phyloP scores from a whole-genome alignment of 1,140 invertebrate genomes.

The Drosophila nannoptera region DNA sequence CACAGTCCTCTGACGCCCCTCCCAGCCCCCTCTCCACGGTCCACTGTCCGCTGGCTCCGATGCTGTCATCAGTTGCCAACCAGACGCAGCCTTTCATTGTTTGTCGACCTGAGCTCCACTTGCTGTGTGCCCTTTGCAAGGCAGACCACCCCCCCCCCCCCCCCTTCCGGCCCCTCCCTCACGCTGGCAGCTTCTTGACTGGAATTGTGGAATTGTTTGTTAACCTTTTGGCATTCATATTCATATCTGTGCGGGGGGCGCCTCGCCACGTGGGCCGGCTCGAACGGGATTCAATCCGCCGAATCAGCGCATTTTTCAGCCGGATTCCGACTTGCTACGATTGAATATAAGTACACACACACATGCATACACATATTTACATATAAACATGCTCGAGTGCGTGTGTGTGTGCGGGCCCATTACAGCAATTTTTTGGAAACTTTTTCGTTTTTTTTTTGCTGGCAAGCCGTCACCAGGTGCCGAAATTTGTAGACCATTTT shows the following conservation, averaged over 20 bases:
- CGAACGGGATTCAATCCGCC: neutral
- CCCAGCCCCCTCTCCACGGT: neutral
- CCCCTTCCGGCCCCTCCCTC: conserved; percentile 4
- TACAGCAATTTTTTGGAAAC: conserved; percentile 20
- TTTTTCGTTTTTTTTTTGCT: conserved; percentile 34
- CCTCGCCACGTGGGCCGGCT: neutral
- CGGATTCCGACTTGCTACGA: conserved; percentile 28
- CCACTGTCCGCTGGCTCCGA: conserved; percentile 8
- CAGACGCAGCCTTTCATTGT: conserved; percentile 40
- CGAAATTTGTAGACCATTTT: conserved; percentile 43
- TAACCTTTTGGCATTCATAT: conserved; percentile 49
- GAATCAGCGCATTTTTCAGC: conserved; percentile 24
- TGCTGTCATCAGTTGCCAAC: conserved; percentile 49
- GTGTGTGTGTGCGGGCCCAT: too few relatives aligned
- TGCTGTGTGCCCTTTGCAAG: conserved; percentile 28
- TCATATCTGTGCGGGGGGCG: conserved; percentile 20
- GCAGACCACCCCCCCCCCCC: neutral
- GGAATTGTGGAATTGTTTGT: conserved; percentile 34
- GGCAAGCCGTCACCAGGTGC: conserved; percentile 34
- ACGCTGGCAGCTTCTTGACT: conserved; percentile 21
- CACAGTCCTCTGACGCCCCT: neutral
- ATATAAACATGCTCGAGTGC: too few relatives aligned
- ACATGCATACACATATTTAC: too few relatives aligned
- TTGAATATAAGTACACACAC: conserved; percentile 41
- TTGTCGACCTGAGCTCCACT: conserved; percentile 41